Evolutionary conservation across 2,888 invertebrate genomes (phyloP).

Genomic region (Syrista parreyssii): DNA sequence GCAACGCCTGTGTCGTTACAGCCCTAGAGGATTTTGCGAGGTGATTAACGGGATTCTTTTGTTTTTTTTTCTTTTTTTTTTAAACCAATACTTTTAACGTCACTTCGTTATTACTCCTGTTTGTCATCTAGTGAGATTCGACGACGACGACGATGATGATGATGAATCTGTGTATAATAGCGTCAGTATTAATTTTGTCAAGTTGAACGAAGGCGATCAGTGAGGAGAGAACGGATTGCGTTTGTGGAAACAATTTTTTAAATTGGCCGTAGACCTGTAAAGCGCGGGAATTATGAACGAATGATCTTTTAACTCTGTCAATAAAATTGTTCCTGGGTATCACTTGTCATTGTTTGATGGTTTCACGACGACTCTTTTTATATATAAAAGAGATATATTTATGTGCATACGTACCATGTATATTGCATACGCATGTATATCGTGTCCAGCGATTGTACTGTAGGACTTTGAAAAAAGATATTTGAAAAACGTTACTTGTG

Average conservation of each 20-base stretch:
- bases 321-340: constrained; percentile 49
- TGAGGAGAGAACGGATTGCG: background rate
- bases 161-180: constrained; percentile 45
- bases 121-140: background rate
- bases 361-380: background rate
- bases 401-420: no score
- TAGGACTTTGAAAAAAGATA: no score
- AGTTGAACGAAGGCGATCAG: background rate
- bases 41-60: constrained; percentile 9
- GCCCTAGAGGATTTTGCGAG: background rate
- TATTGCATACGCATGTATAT: background rate
- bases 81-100: constrained; percentile 26
- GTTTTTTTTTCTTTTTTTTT: constrained; percentile 26
- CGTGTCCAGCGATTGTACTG: no score
- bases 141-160: constrained; percentile 5
- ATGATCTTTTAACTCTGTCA: constrained; percentile 27
- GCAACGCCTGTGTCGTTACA: background rate
- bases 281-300: constrained; percentile 16
- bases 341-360: background rate
- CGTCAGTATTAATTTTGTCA: constrained; percentile 50
- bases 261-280: constrained; percentile 42
- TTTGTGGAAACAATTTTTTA: constrained; percentile 27
- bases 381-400: no score
- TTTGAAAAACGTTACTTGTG: no score
- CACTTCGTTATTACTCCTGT: constrained; percentile 20